Percentiles rank a stretch among this genome's conserved stretches.
Evolutionary conservation across 2,113 vertebrate species (phyloP).

Genomic region (Rhynchomys soricoides): DNA sequence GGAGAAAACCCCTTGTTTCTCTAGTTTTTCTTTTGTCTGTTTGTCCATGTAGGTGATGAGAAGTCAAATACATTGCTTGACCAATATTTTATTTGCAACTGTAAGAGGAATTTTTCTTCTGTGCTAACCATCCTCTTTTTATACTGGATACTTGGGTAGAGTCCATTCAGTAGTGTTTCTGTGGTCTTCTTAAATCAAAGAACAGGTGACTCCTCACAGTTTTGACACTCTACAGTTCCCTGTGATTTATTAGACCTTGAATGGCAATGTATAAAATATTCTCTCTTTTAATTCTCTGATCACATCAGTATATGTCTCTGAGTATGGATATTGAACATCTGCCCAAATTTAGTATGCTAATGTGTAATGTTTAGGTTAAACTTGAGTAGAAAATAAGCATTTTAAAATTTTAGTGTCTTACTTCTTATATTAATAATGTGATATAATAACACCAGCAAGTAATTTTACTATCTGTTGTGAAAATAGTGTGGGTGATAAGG

Average conservation of each 20-base stretch:
- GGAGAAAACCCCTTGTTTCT: background rate
- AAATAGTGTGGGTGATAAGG: background rate
- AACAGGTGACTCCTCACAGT: too few relatives aligned
- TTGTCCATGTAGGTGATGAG: background rate
- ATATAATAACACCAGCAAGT: background rate
- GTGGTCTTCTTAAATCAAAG: background rate
- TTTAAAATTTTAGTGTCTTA: background rate
- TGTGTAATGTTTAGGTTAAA: background rate
- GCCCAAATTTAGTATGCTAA: background rate
- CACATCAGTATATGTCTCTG: background rate
- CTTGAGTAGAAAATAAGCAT: background rate
- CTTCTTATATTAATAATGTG: background rate
- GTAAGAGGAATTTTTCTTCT: background rate
- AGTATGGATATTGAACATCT: background rate
- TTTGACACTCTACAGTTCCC: background rate
- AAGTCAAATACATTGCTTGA: background rate
- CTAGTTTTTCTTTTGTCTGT: background rate
- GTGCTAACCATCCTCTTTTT: background rate
- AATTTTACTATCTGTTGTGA: background rate
- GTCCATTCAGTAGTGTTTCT: background rate
- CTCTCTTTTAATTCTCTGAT: background rate
- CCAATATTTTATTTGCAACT: background rate
- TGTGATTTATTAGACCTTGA: background rate
- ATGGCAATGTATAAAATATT: background rate
- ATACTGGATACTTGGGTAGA: background rate